phyloP scores from a whole-genome alignment of 2,797 vertebrate genomes.

The Sternotherus odoratus region DNA sequence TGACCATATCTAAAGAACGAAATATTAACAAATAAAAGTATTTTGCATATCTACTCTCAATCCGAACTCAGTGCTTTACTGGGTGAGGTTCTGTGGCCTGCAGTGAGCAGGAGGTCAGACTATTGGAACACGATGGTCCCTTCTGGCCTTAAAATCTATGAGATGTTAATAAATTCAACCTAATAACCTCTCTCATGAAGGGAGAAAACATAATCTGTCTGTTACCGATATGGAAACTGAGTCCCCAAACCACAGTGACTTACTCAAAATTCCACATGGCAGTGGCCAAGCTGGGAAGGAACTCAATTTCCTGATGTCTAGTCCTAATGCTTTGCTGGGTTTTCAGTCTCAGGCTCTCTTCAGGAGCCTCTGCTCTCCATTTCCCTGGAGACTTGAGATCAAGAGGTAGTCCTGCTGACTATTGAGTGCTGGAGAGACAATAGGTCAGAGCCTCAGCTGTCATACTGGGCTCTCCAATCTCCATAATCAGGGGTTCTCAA shows the following conservation, averaged over 20 bases:
- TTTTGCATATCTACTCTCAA: neutral
- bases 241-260: neutral
- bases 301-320: neutral
- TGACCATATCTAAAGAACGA: neutral
- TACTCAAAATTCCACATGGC: neutral
- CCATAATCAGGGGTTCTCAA: neutral
- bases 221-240: neutral
- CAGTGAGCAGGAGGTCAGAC: neutral
- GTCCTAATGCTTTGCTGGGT: neutral
- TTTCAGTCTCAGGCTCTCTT: neutral
- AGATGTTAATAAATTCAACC: neutral
- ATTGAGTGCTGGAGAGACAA: neutral
- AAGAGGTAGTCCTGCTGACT: neutral
- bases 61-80: neutral
- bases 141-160: neutral
- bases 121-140: neutral
- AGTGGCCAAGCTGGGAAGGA: neutral
- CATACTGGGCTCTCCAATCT: neutral
- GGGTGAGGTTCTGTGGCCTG: neutral
- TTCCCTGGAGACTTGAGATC: neutral
- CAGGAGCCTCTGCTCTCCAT: neutral
- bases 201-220: neutral
- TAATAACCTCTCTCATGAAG: neutral
- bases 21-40: neutral
- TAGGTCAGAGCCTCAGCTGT: neutral